These are phyloP conservation scores for Bactericera cockerelli DNA, from an alignment of 1,140 invertebrate genomes.

Conservation along the genomic window DNA sequence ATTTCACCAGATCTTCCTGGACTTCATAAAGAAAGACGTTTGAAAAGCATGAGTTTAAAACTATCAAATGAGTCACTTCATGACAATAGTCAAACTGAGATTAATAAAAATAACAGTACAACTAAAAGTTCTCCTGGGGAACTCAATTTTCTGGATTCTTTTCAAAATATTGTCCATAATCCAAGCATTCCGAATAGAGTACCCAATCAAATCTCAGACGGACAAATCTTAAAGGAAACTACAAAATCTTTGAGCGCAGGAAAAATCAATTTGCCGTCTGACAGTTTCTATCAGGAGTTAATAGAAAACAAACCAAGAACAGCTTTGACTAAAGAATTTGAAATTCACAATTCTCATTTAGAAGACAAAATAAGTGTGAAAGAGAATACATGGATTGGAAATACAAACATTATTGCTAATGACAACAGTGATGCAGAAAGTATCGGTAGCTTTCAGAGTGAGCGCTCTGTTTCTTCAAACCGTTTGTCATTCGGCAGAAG, in stretches of 20 bases:
- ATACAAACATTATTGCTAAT: not conserved
- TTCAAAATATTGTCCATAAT: too few relatives aligned
- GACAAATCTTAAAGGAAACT: not conserved
- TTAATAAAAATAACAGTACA: not conserved
- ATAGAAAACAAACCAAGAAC: constrained; percentile 6
- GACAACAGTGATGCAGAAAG: not conserved
- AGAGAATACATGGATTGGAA: constrained; percentile 3
- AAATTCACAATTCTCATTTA: not conserved
- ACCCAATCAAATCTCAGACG: not conserved
- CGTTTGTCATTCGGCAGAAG: not conserved
- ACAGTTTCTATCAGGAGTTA: not conserved
- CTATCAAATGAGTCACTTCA: not conserved
- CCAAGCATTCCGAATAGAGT: not conserved
- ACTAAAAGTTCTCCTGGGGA: not conserved
- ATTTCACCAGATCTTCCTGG: not conserved
- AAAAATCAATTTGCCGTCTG: not conserved
- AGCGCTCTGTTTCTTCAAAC: not conserved
- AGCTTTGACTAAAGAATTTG: not conserved
- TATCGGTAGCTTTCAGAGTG: not conserved
- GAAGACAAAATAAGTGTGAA: not conserved
- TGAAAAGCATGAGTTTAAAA: not conserved
- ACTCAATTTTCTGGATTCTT: too few relatives aligned
- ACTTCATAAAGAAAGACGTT: not conserved
- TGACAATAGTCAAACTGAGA: not conserved
- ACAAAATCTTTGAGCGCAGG: constrained; percentile 4